Evolutionary conservation across 2,797 vertebrate genomes (phyloP).

Genomic region (Fistularia tabacaria): DNA sequence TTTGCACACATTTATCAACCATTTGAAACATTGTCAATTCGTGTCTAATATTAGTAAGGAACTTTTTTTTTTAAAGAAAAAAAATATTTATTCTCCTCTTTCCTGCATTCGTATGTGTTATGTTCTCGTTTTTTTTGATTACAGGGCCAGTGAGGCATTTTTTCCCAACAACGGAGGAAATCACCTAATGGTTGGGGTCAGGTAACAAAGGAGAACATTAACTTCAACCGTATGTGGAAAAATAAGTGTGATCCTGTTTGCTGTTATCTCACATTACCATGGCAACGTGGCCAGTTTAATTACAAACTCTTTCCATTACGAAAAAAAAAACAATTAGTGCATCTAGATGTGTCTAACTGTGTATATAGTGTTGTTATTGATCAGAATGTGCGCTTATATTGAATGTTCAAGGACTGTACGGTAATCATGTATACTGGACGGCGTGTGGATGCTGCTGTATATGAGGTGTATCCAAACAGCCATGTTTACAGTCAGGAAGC

Average conservation of each 20-base stretch:
- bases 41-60: too few relatives aligned
- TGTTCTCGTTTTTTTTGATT: too few relatives aligned
- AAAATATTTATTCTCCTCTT: too few relatives aligned
- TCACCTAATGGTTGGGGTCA: too few relatives aligned
- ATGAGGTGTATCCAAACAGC: background rate
- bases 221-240: slow-evolving; percentile 20
- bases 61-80: too few relatives aligned
- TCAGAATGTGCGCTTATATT: background rate
- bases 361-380: background rate
- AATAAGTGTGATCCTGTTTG: slow-evolving; percentile 13
- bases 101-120: too few relatives aligned
- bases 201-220: background rate
- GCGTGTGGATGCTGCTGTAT: background rate
- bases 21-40: background rate
- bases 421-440: background rate
- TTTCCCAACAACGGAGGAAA: too few relatives aligned
- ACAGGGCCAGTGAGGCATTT: too few relatives aligned
- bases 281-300: slow-evolving; percentile 13
- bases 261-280: slow-evolving; percentile 23
- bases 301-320: background rate
- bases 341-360: slow-evolving; percentile 8
- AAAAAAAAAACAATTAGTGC: slow-evolving; percentile 4
- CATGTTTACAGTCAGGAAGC: slow-evolving; percentile 1
- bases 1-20: slow-evolving; percentile 26
- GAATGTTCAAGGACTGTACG: background rate